Conservation (phyloP, 2,113 vertebrate species). For the human region GRCh38 chr18:33177501-33178000, state of each 20-base stretch:
- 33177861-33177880: neutral
- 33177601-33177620: neutral
- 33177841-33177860: neutral
- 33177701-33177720: neutral
- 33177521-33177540: neutral
- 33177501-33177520: neutral
- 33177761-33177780: neutral
- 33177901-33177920: neutral
- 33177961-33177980: neutral
- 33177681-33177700: neutral
- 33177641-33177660: neutral
- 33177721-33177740: neutral
- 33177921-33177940: neutral
- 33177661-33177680: slow-evolving; percentile 18
- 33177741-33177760: neutral
- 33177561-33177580: neutral
- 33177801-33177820: neutral
- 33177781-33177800: neutral
- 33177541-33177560: neutral
- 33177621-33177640: neutral
- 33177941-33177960: slow-evolving; percentile 2
- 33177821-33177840: neutral
- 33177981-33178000: neutral
- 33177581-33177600: neutral
- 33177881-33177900: neutral